Percentiles rank a stretch among this genome's conserved stretches.
Conservation (phyloP, 1,140 invertebrate species). For the Anoplolepis gracilipes region DNA sequence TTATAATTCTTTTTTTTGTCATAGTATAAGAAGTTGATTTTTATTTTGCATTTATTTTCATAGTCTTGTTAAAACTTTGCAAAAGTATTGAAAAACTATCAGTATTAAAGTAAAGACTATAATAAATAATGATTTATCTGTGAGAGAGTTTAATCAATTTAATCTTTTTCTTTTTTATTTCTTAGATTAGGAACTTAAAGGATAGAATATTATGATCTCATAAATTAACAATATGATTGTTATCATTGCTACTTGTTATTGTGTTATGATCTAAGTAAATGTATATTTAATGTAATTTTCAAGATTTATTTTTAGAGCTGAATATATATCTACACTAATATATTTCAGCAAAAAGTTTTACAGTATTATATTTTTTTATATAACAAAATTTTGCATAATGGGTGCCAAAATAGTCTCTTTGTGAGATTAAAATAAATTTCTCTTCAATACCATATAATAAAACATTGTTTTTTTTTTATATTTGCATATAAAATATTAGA, state of each 20-base stretch:
- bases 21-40: no score
- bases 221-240: not conserved
- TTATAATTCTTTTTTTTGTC: not conserved
- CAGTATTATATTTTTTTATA: not conserved
- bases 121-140: not conserved
- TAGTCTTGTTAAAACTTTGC: not conserved
- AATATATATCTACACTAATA: no score
- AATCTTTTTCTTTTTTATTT: constrained; percentile 3
- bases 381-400: not conserved
- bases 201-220: not conserved
- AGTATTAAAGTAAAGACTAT: not conserved
- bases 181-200: not conserved
- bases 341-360: no score
- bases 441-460: not conserved
- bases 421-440: not conserved
- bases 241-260: not conserved
- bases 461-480: not conserved
- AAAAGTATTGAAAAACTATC: not conserved
- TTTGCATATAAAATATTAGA: not conserved
- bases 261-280: not conserved
- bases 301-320: not conserved
- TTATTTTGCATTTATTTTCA: constrained; percentile 1
- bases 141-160: not conserved
- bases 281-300: not conserved
- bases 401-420: not conserved